phyloP scores from a whole-genome alignment of 1,140 invertebrate genomes.

The Psix sp. region DNA sequence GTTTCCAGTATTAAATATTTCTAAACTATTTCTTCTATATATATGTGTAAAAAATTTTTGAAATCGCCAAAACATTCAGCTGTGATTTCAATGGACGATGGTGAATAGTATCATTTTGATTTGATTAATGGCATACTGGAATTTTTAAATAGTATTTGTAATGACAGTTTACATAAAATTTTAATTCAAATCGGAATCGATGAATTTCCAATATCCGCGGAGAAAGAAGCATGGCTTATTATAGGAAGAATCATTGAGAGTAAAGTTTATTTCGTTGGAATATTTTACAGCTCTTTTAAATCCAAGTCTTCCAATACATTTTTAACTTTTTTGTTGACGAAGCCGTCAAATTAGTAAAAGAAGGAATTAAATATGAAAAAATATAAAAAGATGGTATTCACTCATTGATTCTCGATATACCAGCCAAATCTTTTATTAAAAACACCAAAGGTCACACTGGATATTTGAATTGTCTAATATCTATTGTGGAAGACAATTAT shows the following conservation, averaged over 20 bases:
- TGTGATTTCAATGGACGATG: slow-evolving; percentile 2
- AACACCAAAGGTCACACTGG: slow-evolving; percentile 40
- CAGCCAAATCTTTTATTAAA: slow-evolving; percentile 50
- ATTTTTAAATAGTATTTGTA: background rate
- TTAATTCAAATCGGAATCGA: slow-evolving; percentile 16
- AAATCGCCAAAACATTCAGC: slow-evolving; percentile 12
- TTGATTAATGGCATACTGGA: background rate
- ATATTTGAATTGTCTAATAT: slow-evolving; percentile 47
- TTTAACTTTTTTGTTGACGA: slow-evolving; percentile 40
- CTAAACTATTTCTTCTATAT: too few species aligned
- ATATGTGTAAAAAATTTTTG: slow-evolving; percentile 7
- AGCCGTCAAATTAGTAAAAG: slow-evolving; percentile 9
- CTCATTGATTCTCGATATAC: slow-evolving; percentile 46
- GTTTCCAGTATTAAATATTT: too few species aligned
- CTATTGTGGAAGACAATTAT: slow-evolving; percentile 21
- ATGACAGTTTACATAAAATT: background rate
- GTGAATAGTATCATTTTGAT: slow-evolving; percentile 18
- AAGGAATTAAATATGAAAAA: slow-evolving; percentile 18
- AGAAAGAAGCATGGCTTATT: slow-evolving; percentile 40
- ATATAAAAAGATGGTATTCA: slow-evolving; percentile 20
- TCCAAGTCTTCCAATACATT: slow-evolving; percentile 21
- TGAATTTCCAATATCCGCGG: slow-evolving; percentile 11
- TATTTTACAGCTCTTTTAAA: slow-evolving; percentile 42
- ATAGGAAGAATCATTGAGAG: slow-evolving; percentile 12
- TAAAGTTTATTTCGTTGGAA: slow-evolving; percentile 23